These are phyloP conservation scores for Camponotus vicinus DNA, from an alignment of 1,140 invertebrate species.

Conservation along the genomic window DNA sequence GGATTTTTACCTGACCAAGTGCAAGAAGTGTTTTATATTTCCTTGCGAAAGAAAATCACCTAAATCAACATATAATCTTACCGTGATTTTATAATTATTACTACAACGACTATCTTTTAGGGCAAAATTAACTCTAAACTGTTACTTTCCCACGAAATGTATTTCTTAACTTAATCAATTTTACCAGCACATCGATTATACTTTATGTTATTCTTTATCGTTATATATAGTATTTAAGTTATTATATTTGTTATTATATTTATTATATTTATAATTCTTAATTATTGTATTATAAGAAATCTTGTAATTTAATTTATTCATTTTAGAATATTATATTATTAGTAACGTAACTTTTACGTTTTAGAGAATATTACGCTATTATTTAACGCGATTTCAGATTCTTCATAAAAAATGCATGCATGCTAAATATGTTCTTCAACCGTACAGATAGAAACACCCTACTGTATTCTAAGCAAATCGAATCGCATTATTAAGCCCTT, in stretches of 20 bases:
- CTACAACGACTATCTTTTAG: not conserved
- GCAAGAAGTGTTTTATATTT: not conserved
- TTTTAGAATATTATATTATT: too few species aligned
- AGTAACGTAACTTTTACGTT: not conserved
- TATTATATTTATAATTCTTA: too few species aligned
- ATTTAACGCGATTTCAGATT: not conserved
- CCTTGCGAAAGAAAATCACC: not conserved
- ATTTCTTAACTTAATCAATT: too few species aligned
- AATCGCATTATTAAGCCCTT: not conserved
- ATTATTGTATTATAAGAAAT: not conserved
- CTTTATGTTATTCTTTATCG: not conserved
- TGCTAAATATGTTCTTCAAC: not conserved
- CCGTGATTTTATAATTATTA: not conserved
- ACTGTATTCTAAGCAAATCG: not conserved
- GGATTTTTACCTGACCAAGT: not conserved
- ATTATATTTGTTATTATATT: too few species aligned
- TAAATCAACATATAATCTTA: not conserved
- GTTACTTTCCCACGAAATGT: not conserved
- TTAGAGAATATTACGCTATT: not conserved
- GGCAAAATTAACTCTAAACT: not conserved
- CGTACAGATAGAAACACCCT: not conserved
- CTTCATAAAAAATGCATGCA: not conserved
- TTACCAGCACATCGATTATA: too few species aligned
- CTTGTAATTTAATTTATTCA: not conserved
- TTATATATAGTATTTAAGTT: not conserved